Conservation (phyloP, 2,888 invertebrate species). For the Brenthis hecate region DNA sequence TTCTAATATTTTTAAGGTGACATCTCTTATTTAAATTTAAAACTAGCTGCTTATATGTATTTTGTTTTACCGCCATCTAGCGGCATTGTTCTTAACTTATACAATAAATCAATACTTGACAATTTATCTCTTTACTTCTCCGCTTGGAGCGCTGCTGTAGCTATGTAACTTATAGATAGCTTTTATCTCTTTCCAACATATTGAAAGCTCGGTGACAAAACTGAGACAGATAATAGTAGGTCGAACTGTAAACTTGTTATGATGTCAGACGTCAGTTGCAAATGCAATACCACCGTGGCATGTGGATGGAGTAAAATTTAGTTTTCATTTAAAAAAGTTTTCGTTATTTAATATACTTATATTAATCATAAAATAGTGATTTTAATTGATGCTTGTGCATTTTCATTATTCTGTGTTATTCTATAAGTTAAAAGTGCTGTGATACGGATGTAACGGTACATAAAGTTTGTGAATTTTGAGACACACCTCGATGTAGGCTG, state of each 20-base stretch:
- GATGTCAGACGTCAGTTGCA: slow-evolving; percentile 56
- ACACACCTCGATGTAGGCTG: slow-evolving; percentile 64
- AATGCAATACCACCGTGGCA: slow-evolving; percentile 61
- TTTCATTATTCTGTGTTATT: slow-evolving; percentile 35
- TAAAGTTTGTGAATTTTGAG: slow-evolving; percentile 67
- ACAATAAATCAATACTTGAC: slow-evolving; percentile 17
- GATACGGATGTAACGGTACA: slow-evolving; percentile 66
- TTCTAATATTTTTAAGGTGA: background rate
- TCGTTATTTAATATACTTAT: slow-evolving; percentile 33
- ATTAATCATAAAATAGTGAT: slow-evolving; percentile 29
- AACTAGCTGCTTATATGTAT: background rate
- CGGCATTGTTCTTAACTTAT: slow-evolving; percentile 10
- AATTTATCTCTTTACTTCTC: background rate
- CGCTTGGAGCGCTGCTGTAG: slow-evolving; percentile 25
- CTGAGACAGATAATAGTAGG: slow-evolving; percentile 54
- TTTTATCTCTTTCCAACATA: slow-evolving; percentile 26
- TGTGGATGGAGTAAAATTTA: slow-evolving; percentile 39
- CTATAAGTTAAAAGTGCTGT: slow-evolving; percentile 33
- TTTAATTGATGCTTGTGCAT: slow-evolving; percentile 11
- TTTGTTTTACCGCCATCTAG: slow-evolving; percentile 19
- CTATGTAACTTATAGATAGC: slow-evolving; percentile 8
- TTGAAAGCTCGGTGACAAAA: background rate
- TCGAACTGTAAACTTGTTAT: slow-evolving; percentile 56
- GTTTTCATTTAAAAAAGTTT: slow-evolving; percentile 39
- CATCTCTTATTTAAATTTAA: slow-evolving; percentile 18